Base-by-base conservation (phyloP, 2,113 vertebrate species). In the Dasyurus viverrinus region DNA sequence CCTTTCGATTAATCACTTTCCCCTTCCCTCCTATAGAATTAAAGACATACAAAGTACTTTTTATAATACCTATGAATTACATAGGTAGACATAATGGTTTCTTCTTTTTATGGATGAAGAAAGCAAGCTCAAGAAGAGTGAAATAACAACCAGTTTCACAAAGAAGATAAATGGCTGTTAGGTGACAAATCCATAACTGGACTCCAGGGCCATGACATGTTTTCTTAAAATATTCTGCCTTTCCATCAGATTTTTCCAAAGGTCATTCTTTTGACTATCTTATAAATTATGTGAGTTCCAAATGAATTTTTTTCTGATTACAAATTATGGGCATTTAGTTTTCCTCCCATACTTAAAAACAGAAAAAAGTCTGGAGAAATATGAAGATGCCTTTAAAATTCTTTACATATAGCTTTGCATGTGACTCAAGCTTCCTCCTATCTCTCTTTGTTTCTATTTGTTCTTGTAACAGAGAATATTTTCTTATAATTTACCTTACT, bases 291-390 rank as follows among this genome's bases (percentile, higher is more conserved):
- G n/a, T 23, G n/a, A 84, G 19, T 19, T 23, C n/a, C 19, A 84
- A 84, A 42, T 42, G n/a, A 42, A 84, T 2, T 7, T 68, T 68
- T 84, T 84, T 84, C 68, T 84, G 68, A 6, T 84, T 84, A 42
- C 8, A 84, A 84, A 42, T 84, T 42, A 23, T 27, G 57, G n/a
- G 57, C 26, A 46, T 90, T 90, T 68, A 12, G 42, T 97, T 46
- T 68, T 53, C 89, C 93, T 47, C 4, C 8, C 25, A 53, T 8
- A 3, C 52, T 48, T 52, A 91, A 92, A 96, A 92, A 97, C 50
- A 68, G 92, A 97, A 94, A 94, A 94, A 90, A 0, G 4, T n/a
- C 96, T 89, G 25, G 68, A 26, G 53, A 97, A 97, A 54, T 96
- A 96, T 84, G 93, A 90, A 54, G 84, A 42, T 47, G 25, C 36